Base-by-base conservation (phyloP, 2,888 invertebrate species). In the Mesochorus sp. region DNA sequence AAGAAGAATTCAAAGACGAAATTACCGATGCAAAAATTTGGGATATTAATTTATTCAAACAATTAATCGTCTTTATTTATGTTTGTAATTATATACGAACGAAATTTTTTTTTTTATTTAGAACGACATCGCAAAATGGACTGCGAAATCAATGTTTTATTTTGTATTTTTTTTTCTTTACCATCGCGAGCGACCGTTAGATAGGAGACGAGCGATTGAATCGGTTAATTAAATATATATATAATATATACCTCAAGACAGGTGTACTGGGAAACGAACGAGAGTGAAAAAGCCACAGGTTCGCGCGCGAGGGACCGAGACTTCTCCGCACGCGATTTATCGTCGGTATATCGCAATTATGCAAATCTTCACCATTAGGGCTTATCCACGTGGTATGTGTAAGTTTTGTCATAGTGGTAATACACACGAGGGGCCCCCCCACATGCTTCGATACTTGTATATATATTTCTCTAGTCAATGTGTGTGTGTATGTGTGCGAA, bases 311-410 rank as follows among this genome's bases (percentile, higher is more conserved):
- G 51, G 28, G 71, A 34, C 17, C 19, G 53, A 26, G 24, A 55
- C 31, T n/a, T 28, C 31, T 44, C 10, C n/a, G 28, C 70, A 71
- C 61, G 70, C 78, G 74, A 78, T 78, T 78, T 78, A 78, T 74
- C 70, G 59, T 51, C 28, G 64, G 51, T 70, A 71, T 71, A 78
- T 78, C 74, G 74, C 42, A 78, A 78, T 78, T 78, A 78, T 78
- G 78, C 78, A 74, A 78, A 78, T 78, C 70, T 66, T 68, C 10
- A 31, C 67, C 61, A 73, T 77, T 73, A 57, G 68, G 42, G 68
- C 68, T 68, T 77, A 62, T 77, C 77, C 77, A 49, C 26, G 61
- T 57, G 57, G 74, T 39, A n/a, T n/a, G 28, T 51, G 37, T 62
- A 42, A 49, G 59, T 44, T 42, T 28, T 8, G 34, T 28, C 44